Evolutionary conservation across 2,797 vertebrate genomes (phyloP).

Genomic region (Setipinna tenuifilis): DNA sequence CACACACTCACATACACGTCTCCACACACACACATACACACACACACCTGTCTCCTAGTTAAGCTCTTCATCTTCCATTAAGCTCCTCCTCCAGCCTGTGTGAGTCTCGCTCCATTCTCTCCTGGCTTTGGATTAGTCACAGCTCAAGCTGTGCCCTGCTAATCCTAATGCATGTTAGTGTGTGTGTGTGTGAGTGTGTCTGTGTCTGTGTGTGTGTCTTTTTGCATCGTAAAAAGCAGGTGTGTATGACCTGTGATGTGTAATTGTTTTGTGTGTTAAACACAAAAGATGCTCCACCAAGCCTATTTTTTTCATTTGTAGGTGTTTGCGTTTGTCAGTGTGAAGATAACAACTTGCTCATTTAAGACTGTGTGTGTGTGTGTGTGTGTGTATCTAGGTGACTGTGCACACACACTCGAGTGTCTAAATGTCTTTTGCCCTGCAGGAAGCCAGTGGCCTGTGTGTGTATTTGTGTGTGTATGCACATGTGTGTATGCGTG

Average conservation of each 20-base stretch:
- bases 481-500: too few species aligned
- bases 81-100: neutral
- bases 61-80: neutral
- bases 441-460: constrained; percentile 1
- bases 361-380: neutral
- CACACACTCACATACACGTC: neutral
- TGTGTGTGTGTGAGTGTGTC: neutral
- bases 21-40: neutral
- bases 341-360: neutral
- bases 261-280: neutral
- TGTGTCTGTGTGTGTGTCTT: neutral
- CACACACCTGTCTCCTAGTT: constrained; percentile 9
- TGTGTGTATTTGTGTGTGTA: neutral
- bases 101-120: constrained; percentile 7
- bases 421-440: neutral
- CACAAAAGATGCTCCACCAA: too few species aligned
- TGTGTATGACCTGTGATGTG: neutral
- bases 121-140: constrained; percentile 1
- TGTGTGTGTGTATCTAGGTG: neutral
- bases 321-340: neutral
- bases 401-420: neutral
- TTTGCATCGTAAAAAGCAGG: neutral
- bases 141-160: constrained; percentile 7
- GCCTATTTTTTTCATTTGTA: neutral
- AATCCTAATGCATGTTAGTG: neutral